Evolutionary conservation across 2,113 vertebrate species (phyloP).

Genomic region (Corvus moneduloides): DNA sequence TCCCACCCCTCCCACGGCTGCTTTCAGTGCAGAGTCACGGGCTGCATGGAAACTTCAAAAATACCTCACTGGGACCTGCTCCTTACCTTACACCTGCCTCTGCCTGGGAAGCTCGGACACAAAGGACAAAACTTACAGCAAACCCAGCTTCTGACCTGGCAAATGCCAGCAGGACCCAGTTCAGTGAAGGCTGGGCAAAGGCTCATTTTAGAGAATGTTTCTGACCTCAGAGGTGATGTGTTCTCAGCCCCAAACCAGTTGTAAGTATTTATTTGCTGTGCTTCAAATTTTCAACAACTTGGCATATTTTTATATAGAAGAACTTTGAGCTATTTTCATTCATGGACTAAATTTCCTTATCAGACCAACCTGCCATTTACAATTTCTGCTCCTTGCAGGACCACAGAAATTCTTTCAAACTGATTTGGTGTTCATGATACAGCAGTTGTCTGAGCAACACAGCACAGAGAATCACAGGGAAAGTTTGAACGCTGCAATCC

Average conservation of each 20-base stretch:
- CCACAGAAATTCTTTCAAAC: background rate
- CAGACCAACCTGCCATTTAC: background rate
- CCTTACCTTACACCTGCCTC: background rate
- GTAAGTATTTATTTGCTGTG: background rate
- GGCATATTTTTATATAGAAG: background rate
- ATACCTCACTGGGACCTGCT: background rate
- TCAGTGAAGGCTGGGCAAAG: background rate
- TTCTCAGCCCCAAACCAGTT: background rate
- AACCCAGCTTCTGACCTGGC: background rate
- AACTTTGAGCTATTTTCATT: background rate
- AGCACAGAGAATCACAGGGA: background rate
- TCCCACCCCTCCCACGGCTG: background rate
- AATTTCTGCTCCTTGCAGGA: background rate
- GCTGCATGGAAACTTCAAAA: background rate
- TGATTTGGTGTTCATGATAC: background rate
- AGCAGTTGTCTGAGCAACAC: background rate
- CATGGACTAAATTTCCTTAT: background rate
- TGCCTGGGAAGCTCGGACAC: background rate
- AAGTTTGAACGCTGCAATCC: background rate
- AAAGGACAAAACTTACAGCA: background rate
- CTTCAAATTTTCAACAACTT: background rate
- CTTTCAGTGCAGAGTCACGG: background rate
- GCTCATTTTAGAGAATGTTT: background rate
- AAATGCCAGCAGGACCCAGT: too few species aligned
- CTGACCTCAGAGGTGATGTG: background rate